Base-by-base conservation (phyloP, 2,797 vertebrate species). In the Hippocampus kuda region DNA sequence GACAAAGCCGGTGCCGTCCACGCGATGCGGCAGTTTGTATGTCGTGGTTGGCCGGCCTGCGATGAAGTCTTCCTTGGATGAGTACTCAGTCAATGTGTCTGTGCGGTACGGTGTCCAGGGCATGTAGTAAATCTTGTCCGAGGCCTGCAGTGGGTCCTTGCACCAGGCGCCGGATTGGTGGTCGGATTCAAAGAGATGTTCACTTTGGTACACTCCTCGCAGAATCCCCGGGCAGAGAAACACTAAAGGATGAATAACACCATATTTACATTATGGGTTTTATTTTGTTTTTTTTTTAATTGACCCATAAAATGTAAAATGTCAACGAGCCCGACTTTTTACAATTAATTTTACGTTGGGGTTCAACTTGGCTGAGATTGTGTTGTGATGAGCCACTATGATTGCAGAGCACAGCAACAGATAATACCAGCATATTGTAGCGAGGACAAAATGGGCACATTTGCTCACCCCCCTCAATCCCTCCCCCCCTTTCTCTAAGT, bases 51-150 rank as follows among this genome's bases (percentile, higher is more conserved):
- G 97, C 42, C 97, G 92, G 42, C 97, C 97, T 0, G 97, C 95
- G 1, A 99, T 95, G 83, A 99, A 99, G 86, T 99, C 97, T 15
- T 99, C 97, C 85, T 98, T 98, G 51, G 97, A 98, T 1, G 97
- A 98, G 81, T 98, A 99, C 74, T 99, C 97, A 0, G 95, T 99
- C 70, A 99, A 89, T 0, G 96, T 98, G 82, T 99, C 97, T 0
- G 97, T 99, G 75, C 97, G 92, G 81, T 99, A 99, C 0, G 96
- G 95, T 0, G 96, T 98, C 97, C 97, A 99, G 16, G 97, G 97
- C 97, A 99, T 99, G 85, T 99, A 99, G 87, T 98, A 99, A 82
- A 99, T 98, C 90, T 99, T 98, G 85, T 99, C 95, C 0, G 96
- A 98, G 13, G 96, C 95, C 86, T 99, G 96, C 16, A 98, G 89